These are phyloP conservation scores for Oscheius sp. DNA, from an alignment of 1,140 invertebrate species.

Conservation along the genomic window DNA sequence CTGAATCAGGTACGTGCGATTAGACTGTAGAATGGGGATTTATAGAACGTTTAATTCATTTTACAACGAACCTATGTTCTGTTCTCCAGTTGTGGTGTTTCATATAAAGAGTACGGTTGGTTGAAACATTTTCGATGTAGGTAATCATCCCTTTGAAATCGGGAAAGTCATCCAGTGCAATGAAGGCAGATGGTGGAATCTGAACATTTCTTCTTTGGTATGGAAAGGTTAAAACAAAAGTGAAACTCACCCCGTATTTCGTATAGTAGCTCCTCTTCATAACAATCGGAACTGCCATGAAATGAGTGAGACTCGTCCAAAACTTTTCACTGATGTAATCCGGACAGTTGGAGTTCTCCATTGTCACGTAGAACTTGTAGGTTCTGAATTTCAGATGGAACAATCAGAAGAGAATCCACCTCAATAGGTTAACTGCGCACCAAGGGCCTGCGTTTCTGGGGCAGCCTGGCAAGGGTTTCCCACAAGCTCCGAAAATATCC, in stretches of 20 bases:
- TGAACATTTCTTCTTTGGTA: background rate
- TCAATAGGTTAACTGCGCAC: background rate
- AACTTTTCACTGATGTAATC: conserved; percentile 92
- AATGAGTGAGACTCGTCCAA: background rate
- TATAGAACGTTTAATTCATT: no score
- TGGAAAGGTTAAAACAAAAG: background rate
- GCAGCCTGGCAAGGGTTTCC: background rate
- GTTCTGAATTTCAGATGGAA: conserved; percentile 67
- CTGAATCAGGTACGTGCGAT: background rate
- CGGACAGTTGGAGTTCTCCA: conserved; percentile 91
- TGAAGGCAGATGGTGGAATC: conserved; percentile 17
- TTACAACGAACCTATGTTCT: background rate
- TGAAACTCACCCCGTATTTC: background rate
- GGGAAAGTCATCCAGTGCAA: conserved; percentile 26
- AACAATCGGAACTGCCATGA: conserved; percentile 21
- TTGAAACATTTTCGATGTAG: background rate
- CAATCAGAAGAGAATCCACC: conserved; percentile 62
- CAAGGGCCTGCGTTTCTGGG: background rate
- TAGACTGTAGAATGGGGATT: no score
- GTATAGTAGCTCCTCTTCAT: conserved; percentile 21
- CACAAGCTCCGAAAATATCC: background rate
- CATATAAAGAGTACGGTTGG: conserved; percentile 16
- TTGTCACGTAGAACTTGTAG: conserved; percentile 95
- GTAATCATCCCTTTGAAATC: background rate
- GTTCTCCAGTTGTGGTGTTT: conserved; percentile 30